Base-by-base conservation (phyloP, 2,113 vertebrate genomes). In the Scortum barcoo region DNA sequence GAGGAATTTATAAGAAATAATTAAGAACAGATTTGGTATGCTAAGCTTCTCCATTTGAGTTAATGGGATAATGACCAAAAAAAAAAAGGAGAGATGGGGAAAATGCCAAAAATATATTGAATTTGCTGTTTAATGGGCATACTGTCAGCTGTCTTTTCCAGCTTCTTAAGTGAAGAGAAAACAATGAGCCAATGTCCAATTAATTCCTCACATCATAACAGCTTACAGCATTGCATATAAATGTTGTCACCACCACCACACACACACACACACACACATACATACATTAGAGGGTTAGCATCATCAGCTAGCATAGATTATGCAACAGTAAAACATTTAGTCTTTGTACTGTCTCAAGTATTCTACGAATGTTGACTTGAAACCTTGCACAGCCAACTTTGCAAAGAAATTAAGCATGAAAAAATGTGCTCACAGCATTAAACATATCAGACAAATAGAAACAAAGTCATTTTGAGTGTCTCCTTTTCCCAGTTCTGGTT, bases 1-100 rank as follows among this genome's bases (percentile, higher is more conserved):
- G 65, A 83, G 65, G 82, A 91, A 93, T 90, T 84, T 80, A 80
- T 86, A 81, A 87, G 86, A 94, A 91, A 88, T 81, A 87, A 92
- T 92, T 95, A 93, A 92, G 82, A 86, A 78, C 71, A 93, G 80
- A 93, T 94, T 95, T 95, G 86, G 80, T 92, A 92, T 93, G 87
- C 74, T 93, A 92, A 88, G 82, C 91, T 80, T 78, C 80, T 87
- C 72, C 78, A 50, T 87, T 89, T 60, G 76, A 91, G 85, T 90
- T 85, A 91, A 90, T 92, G 88, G 87, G 89, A 94, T 88, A 63
- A 63, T 68, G 72, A 88, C 73, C 72, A 81, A 90, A 76, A 88
- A 76, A 62, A 81, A 90, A 76, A 88, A 76, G 66, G 46, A 53
- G 33, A 76, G 78, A 87, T 69, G 76, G 74, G 56, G 46, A 2